Evolutionary conservation across 2,888 invertebrate species (phyloP), one percentile per base, ranked within the genome.

Genomic region (Euplexia lucipara): DNA sequence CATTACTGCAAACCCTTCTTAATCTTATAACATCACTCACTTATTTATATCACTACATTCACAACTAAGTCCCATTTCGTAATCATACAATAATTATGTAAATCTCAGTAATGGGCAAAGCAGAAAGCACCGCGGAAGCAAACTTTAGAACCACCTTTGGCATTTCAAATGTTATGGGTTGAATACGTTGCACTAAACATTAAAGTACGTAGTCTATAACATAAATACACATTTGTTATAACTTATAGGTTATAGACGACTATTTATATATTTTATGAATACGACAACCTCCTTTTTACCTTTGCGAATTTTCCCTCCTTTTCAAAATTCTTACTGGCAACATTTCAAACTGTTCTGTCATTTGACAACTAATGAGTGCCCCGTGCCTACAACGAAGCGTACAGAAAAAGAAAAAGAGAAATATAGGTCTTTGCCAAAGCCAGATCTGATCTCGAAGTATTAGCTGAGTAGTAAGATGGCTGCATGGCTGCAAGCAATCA

Each of bases 401-500:
- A 32, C 14, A 39, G 22, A 42, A 20, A 1, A 0, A 0, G 6
- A 18, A 6, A 0, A 32, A n/a, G 39, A 26, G 41, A 48, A 39
- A 45, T 37, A 26, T 8, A 10, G 18, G 42, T 54, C 58, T 34
- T 7, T 52, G 59, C 57, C 57, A 37, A 57, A 60, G 58, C 42
- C 51, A 39, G 44, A 39, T 70, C 47, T 59, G 26, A 63, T 69
- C 63, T 74, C 41, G 35, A 49, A 52, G 47, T 56, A 71, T 59
- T 54, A 67, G 61, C 42, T 54, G 60, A 26, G 53, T 66, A 65
- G 65, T 70, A 53, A 61, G 67, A 68, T 66, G 65, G 74, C 61
- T 79, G 75, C 82, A 77, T 70, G 70, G 69, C 58, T 81, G 75
- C 82, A 75, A 73, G 75, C 82, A 75, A 73, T 78, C 81, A 72